phyloP scores from a whole-genome alignment of 2,888 invertebrate species.

The Brenthis ino region DNA sequence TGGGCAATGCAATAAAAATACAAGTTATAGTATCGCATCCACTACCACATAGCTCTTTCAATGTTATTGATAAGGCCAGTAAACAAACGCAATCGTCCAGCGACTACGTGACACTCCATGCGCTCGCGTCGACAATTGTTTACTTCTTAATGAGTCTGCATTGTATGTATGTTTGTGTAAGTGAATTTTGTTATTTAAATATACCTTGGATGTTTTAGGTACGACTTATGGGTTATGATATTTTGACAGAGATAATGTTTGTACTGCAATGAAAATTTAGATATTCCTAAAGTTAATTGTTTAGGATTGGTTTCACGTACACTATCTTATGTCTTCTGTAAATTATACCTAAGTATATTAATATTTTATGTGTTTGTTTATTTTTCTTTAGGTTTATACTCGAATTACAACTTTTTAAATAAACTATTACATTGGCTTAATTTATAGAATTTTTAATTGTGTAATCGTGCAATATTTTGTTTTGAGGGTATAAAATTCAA shows the following conservation, averaged over 20 bases:
- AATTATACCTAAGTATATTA: too few relatives aligned
- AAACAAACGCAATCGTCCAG: constrained; percentile 67
- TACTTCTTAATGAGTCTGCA: constrained; percentile 48
- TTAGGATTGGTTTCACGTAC: too few relatives aligned
- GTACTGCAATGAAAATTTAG: too few relatives aligned
- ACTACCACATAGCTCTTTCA: constrained; percentile 45
- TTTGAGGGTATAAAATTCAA: constrained; percentile 1
- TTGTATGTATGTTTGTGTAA: constrained; percentile 16
- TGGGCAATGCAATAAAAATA: background rate
- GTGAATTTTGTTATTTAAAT: constrained; percentile 30
- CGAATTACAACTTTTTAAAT: too few relatives aligned
- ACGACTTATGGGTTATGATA: background rate
- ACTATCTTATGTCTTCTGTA: too few relatives aligned
- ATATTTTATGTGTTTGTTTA: too few relatives aligned
- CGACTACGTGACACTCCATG: constrained; percentile 74
- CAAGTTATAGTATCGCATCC: constrained; percentile 42
- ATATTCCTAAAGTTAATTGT: too few relatives aligned
- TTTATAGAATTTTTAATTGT: too few relatives aligned
- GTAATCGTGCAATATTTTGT: too few relatives aligned
- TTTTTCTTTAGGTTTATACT: too few relatives aligned
- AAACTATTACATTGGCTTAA: too few relatives aligned
- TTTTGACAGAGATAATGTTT: too few relatives aligned
- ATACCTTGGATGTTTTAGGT: constrained; percentile 8
- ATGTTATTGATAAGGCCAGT: constrained; percentile 76
- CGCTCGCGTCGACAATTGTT: constrained; percentile 55